Conservation (phyloP, 2,797 vertebrate genomes). For the Gymnoscopelus microlampas region DNA sequence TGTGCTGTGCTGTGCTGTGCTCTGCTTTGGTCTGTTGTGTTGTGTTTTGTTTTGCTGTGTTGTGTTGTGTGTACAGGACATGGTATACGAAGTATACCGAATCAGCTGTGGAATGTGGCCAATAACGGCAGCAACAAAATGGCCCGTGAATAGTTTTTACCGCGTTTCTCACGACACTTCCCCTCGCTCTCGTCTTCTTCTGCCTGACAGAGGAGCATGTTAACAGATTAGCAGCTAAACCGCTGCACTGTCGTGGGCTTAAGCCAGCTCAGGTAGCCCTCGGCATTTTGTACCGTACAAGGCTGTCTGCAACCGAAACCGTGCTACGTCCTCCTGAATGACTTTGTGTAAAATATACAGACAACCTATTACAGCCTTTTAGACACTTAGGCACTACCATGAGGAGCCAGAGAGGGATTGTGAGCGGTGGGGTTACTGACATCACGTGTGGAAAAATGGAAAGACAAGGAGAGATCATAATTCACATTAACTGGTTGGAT, state of each 20-base stretch:
- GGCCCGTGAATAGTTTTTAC: too few relatives aligned
- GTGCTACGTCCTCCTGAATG: conserved; percentile 54
- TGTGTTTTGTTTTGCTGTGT: too few relatives aligned
- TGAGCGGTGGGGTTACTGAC: conserved; percentile 26
- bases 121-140: background rate
- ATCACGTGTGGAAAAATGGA: conserved; percentile 17
- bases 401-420: conserved; percentile 44
- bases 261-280: conserved; percentile 56
- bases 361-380: conserved; percentile 48
- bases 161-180: too few relatives aligned
- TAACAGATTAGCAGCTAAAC: conserved; percentile 51
- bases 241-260: conserved; percentile 55
- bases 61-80: conserved; percentile 2
- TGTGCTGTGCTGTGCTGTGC: too few relatives aligned
- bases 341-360: conserved; percentile 60
- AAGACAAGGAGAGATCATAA: background rate
- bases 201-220: background rate
- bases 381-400: conserved; percentile 44
- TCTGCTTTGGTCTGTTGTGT: too few relatives aligned
- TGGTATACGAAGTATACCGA: conserved; percentile 20
- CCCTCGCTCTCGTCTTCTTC: background rate
- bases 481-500: background rate
- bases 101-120: conserved; percentile 16
- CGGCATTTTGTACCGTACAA: conserved; percentile 20
- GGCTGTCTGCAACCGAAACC: conserved; percentile 65